These are phyloP conservation scores for Salvator merianae DNA, from an alignment of 2,113 vertebrate species.

Conservation along the genomic window DNA sequence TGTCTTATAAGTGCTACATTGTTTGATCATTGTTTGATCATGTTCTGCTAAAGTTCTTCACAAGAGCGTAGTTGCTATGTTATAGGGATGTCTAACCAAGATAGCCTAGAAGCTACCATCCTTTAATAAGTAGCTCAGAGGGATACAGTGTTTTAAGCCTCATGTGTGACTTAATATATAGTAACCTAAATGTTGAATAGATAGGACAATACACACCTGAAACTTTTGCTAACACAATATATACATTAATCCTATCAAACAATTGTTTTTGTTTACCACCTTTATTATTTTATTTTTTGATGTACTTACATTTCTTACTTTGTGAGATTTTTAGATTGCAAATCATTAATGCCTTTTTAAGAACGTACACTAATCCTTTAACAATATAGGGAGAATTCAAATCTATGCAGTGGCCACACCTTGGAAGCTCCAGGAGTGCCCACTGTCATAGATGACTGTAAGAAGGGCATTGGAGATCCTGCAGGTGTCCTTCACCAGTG, in stretches of 20 bases:
- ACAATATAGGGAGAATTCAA: too few relatives aligned
- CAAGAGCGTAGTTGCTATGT: not conserved
- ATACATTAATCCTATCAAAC: too few relatives aligned
- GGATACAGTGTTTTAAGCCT: not conserved
- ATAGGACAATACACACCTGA: not conserved
- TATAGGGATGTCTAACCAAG: not conserved
- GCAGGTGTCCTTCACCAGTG: too few relatives aligned
- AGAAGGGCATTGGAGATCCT: too few relatives aligned
- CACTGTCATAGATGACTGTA: too few relatives aligned
- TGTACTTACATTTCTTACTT: not conserved
- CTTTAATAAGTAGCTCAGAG: slow-evolving; percentile 32
- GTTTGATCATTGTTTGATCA: too few relatives aligned
- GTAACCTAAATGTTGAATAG: not conserved
- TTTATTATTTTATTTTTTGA: not conserved
- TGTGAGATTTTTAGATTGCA: not conserved
- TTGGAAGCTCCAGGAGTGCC: too few relatives aligned
- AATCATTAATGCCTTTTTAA: not conserved
- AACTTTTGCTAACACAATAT: not conserved
- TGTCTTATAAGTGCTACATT: slow-evolving; percentile 35
- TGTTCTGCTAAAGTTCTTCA: slow-evolving; percentile 40
- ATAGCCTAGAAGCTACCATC: not conserved
- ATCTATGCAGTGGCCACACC: too few relatives aligned
- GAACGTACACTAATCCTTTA: not conserved
- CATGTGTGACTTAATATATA: not conserved
- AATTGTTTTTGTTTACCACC: not conserved